A percentile compares a stretch with the other conserved stretches of the same genome.
Evolutionary conservation across 92 coral and sea anemone species (phyloP).

Genomic region (Actinernus sp.): DNA sequence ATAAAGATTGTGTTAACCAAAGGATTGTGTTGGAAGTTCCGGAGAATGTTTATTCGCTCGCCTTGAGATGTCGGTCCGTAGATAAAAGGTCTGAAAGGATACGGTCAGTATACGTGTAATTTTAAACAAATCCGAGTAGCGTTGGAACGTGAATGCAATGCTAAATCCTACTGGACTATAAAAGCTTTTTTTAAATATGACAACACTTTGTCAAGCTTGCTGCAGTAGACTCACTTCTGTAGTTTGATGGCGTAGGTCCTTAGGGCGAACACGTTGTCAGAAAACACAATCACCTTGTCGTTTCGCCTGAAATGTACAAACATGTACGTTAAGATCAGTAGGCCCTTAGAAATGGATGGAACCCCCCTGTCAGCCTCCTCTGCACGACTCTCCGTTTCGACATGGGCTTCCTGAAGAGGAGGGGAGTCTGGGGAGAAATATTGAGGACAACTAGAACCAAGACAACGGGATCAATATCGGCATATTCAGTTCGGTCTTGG

Average conservation of each 20-base stretch:
- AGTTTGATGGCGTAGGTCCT: conserved; percentile 89
- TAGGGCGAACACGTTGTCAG: conserved; percentile 98
- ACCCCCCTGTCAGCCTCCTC: no score
- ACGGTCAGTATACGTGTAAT: not conserved
- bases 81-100: conserved; percentile 87
- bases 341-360: no score
- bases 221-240: conserved; percentile 89
- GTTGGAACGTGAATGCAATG: not conserved
- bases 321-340: no score
- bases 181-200: no score
- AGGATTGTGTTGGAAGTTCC: conserved; percentile 98
- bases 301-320: conserved; percentile 75
- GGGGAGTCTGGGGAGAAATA: no score
- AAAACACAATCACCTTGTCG: conserved; percentile 97
- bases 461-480: no score
- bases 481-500: no score
- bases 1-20: conserved; percentile 95
- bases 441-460: no score
- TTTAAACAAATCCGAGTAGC: not conserved
- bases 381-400: no score
- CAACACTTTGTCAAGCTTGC: no score
- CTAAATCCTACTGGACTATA: not conserved
- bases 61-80: conserved; percentile 99
- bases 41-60: conserved; percentile 96
- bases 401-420: no score